phyloP scores from a whole-genome alignment of 2,113 vertebrate species.

The Corythoichthys haematopterus region DNA sequence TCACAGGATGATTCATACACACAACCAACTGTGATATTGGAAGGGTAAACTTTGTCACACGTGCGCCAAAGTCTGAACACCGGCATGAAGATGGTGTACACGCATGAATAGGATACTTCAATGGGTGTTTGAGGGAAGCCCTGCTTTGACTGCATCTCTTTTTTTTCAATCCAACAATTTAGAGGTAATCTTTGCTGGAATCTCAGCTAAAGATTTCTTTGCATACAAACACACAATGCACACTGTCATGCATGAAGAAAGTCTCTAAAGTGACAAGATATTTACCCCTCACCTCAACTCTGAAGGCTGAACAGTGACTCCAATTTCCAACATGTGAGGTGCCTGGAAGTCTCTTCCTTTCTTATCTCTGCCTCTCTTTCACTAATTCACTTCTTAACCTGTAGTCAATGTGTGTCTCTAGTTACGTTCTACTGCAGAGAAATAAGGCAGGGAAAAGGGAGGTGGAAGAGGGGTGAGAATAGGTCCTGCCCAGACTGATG shows the following conservation, averaged over 20 bases:
- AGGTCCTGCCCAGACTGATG: constrained; percentile 67
- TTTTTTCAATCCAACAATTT: constrained; percentile 31
- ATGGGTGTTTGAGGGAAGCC: constrained; percentile 27
- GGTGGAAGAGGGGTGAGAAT: constrained; percentile 42
- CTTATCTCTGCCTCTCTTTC: constrained; percentile 43
- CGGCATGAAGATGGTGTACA: constrained; percentile 28
- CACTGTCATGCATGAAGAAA: constrained; percentile 23
- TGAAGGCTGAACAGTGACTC: constrained; percentile 55
- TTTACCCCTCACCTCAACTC: constrained; percentile 61
- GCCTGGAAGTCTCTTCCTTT: constrained; percentile 52
- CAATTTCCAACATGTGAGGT: constrained; percentile 59
- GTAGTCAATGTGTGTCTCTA: constrained; percentile 63
- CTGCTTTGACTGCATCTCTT: constrained; percentile 15
- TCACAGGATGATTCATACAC: constrained; percentile 40
- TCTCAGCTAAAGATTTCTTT: constrained; percentile 28
- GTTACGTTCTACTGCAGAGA: constrained; percentile 59
- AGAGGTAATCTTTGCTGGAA: constrained; percentile 14
- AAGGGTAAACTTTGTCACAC: constrained; percentile 50
- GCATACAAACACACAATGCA: constrained; percentile 27
- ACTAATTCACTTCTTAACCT: constrained; percentile 67
- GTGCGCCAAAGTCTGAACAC: constrained; percentile 37
- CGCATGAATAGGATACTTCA: constrained; percentile 50
- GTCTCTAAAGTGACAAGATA: constrained; percentile 26
- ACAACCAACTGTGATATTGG: constrained; percentile 46
- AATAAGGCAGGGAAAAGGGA: constrained; percentile 42